Base-by-base conservation (phyloP, 1,140 invertebrate species). In the Drosophila rhopaloa region DNA sequence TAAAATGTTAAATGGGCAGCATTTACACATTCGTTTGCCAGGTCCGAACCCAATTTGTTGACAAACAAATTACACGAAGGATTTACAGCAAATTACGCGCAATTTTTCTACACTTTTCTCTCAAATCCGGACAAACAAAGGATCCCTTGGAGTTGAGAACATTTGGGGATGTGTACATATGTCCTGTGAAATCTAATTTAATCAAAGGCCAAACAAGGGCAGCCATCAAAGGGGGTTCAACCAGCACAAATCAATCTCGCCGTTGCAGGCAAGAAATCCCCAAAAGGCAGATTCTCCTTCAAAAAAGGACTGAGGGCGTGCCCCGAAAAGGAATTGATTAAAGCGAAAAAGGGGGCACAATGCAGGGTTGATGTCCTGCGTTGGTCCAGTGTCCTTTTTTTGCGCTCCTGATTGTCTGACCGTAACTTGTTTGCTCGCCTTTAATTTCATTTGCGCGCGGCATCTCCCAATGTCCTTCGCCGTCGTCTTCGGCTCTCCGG, bases 341-440 rank as follows among this genome's bases (percentile, higher is more conserved):
- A 77, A 55, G 74, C 63, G 62, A 40, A 63, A 63, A 63, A 63
- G 29, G 38, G 53, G 60, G 76, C 75, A 78, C 75, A 78, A 78
- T 72, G 75, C 74, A 68, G 58, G 61, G 51, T 65, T 48, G 79
- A 32, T 89, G 79, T 77, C 80, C 82, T 65, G 60, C 29, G 24
- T 24, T 14, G 29, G 61, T 61, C 47, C 63, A 54, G 54, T 38
- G 82, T 84, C 67, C 72, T 66, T 70, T 79, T 79, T 90, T 73
- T 76, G 68, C 76, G 67, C 51, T 89, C 68, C 84, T 89, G 84
- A 89, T 89, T 89, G 84, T 89, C 85, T 89, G 84, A 90, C 84
- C 84, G 84, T 89, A 89, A 89, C 84, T 89, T 89, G 85, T 91
- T 91, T 91, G 86, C 89, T 90, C 89, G 81, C 84, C 84, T 91